Evolutionary conservation across 2,797 vertebrate species (phyloP), one percentile per base, ranked within the genome.

Genomic region (Diplodus puntazzo): DNA sequence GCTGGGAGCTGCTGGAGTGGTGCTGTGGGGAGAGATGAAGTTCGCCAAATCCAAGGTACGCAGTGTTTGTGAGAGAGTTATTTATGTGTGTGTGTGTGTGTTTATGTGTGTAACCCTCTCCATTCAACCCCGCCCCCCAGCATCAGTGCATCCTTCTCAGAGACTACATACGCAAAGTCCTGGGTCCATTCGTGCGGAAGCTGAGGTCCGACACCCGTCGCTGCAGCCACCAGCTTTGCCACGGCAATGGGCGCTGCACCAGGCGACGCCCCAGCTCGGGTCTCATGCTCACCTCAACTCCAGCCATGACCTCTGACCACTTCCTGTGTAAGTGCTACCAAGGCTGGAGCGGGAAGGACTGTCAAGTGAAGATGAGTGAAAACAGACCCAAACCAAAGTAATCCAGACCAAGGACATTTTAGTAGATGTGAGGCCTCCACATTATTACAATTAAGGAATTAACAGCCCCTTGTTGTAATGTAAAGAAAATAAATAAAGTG

Each of bases 1-100:
- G n/a, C 94, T 97, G 73, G 97, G 97, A 1, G 92, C 95, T 2
- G 94, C 97, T 0, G 97, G 97, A 52, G 93, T 96, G 14, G 91
- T 98, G 46, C 76, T 98, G 73, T 98, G 97, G 97, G 95, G 97
- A 25, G 96, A 94, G 80, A 57, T 90, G 75, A 74, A 85, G 58
- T 95, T 96, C 43, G 94, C 95, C 20, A 82, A 65, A 63, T 97
- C 96, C 23, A 92, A 95, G 96, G 97, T 98, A 11, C 23, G 75
- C 78, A 20, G 45, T 67, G 23, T 61, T 4, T 25, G 18, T 58
- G 14, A 54, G 13, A 39, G 12, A 6, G 0, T 39, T 13, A 1
- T 63, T 27, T 16, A 16, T 54, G 7, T 45, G 4, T 42, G 18
- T 73, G 16, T 69, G 12, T 52, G 18, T 73, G 16, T 69, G 12